phyloP scores from a whole-genome alignment of 2,113 vertebrate genomes.

The Tyto alba region DNA sequence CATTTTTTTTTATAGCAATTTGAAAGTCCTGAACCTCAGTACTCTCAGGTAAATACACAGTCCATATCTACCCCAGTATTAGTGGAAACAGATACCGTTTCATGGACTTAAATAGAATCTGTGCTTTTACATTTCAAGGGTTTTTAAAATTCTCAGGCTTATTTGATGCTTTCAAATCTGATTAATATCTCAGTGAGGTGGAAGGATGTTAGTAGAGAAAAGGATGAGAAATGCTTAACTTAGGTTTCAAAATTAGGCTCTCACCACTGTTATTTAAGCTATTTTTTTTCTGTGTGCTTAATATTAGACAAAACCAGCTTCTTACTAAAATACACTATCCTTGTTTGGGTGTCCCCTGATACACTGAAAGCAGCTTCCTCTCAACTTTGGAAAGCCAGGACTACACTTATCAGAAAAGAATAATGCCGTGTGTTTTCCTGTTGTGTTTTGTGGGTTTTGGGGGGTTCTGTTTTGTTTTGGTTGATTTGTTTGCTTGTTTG shows the following conservation, averaged over 20 bases:
- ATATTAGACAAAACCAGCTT: not conserved
- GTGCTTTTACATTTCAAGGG: not conserved
- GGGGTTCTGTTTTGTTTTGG: too few relatives aligned
- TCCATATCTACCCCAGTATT: not conserved
- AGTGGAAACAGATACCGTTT: not conserved
- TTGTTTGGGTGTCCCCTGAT: constrained; percentile 11
- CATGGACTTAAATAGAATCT: not conserved
- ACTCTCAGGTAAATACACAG: not conserved
- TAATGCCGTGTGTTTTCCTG: constrained; percentile 27
- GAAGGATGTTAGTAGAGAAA: not conserved
- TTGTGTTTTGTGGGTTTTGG: not conserved
- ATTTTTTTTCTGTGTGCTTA: not conserved
- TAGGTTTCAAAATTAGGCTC: not conserved
- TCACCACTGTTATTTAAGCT: not conserved
- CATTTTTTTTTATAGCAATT: not conserved
- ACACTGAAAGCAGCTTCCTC: constrained; percentile 41
- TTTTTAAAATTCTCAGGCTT: not conserved
- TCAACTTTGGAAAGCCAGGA: constrained; percentile 11
- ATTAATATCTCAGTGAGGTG: not conserved
- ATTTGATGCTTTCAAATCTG: not conserved
- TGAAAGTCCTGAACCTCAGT: not conserved
- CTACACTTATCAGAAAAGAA: constrained; percentile 6
- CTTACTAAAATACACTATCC: constrained; percentile 40
- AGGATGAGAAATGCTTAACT: not conserved
- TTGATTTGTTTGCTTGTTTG: too few relatives aligned